phyloP scores from a whole-genome alignment of 1,140 invertebrate genomes.

The Palaemon carinicauda region DNA sequence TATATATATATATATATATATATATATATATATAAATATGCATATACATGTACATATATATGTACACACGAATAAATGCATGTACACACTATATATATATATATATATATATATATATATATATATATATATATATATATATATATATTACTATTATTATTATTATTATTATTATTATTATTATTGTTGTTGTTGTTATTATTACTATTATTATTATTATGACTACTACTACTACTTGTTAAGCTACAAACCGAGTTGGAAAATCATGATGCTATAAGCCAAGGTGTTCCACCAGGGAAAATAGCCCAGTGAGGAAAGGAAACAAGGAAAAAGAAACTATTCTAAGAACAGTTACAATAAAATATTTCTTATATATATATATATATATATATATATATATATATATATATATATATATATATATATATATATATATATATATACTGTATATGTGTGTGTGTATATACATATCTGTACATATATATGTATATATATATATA shows the following conservation, averaged over 20 bases:
- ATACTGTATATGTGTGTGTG: neutral
- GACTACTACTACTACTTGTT: too few relatives aligned
- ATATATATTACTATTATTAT: too few relatives aligned
- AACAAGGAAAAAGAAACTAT: too few relatives aligned
- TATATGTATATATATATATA: constrained; percentile 1
- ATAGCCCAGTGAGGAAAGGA: too few relatives aligned
- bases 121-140: constrained; percentile 6
- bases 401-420: neutral
- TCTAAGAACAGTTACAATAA: too few relatives aligned
- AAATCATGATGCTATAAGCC: too few relatives aligned
- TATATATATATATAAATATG: neutral
- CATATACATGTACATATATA: neutral
- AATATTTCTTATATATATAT: neutral
- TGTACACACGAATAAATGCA: too few relatives aligned
- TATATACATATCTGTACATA: neutral
- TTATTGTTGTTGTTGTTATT: too few relatives aligned
- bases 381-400: neutral
- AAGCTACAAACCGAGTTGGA: too few relatives aligned
- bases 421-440: neutral
- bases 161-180: too few relatives aligned
- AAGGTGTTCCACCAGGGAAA: too few relatives aligned
- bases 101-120: neutral
- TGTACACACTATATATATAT: neutral
- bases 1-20: neutral
- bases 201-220: too few relatives aligned